Base-by-base conservation (phyloP, 2,888 invertebrate species). In the Miltochrista miniata region DNA sequence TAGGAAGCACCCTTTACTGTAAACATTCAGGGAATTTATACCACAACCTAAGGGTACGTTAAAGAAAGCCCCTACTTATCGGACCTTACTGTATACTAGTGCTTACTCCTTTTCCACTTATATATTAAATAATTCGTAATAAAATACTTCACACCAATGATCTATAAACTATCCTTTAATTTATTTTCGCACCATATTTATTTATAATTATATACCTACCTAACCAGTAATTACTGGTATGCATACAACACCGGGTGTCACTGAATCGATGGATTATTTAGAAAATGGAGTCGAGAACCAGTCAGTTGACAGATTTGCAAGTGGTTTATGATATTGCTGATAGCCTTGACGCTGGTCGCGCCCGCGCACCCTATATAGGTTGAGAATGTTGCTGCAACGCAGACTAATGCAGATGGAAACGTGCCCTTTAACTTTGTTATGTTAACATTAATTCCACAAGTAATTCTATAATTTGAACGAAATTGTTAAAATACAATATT, bases 301-400 rank as follows among this genome's bases (percentile, higher is more conserved):
- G 64, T 67, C 59, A 38, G 34, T 43, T 51, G 44, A 59, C 36
- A 45, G 56, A 54, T 52, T 59, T 56, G 51, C 45, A 43, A 51
- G 45, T 48, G 43, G 48, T 56, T 58, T 67, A 56, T 61, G 54
- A 59, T 43, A 51, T 54, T 59, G 70, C 58, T 40, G 70, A 59
- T 70, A 57, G 70, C 68, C 70, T 68, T 68, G 68, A 62, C 51
- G 67, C 56, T 53, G 51, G 61, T 48, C 54, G 58, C 57, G 54
- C 56, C 56, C 14, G 67, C 61, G 59, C 56, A 55, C 10, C 37
- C 48, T 56, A 43, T 58, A 47, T 51, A 54, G 46, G 39, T 45
- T 49, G 57, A 56, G 60, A 67, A 64, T 70, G 60, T 61, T 34
- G 59, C 51, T 47, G 11, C 24, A 15, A 54, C 10, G 42, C 41